These are phyloP conservation scores for Syngnathoides biaculeatus DNA, from an alignment of 2,113 vertebrate genomes.

Conservation along the genomic window DNA sequence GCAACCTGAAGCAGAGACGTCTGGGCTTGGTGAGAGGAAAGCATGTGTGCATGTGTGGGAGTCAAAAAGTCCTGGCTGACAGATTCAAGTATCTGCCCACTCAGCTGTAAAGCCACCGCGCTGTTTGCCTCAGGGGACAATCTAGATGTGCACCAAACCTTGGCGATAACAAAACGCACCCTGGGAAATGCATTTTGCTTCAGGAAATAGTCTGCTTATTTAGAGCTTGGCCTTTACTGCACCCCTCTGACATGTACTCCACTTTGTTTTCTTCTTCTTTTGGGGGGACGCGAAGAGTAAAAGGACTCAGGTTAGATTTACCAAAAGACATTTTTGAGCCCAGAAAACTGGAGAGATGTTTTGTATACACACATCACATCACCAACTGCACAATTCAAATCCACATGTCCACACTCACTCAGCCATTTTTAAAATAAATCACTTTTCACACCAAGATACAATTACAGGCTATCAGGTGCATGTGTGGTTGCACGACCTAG, in stretches of 20 bases:
- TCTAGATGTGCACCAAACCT: slow-evolving; percentile 69
- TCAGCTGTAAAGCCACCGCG: slow-evolving; percentile 65
- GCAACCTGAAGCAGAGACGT: slow-evolving; percentile 57
- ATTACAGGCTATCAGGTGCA: background rate
- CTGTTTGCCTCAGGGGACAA: slow-evolving; percentile 61
- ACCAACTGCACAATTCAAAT: background rate
- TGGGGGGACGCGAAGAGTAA: slow-evolving; percentile 21
- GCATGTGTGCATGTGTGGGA: slow-evolving; percentile 48
- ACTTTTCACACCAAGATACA: background rate
- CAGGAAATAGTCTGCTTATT: slow-evolving; percentile 72
- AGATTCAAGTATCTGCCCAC: slow-evolving; percentile 71
- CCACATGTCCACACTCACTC: background rate
- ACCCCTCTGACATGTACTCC: slow-evolving; percentile 17
- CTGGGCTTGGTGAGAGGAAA: slow-evolving; percentile 23
- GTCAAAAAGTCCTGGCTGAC: slow-evolving; percentile 67
- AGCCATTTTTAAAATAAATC: background rate
- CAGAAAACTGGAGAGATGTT: background rate
- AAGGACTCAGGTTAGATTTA: slow-evolving; percentile 10
- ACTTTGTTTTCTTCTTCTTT: slow-evolving; percentile 15
- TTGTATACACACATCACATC: background rate
- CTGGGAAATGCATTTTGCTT: slow-evolving; percentile 69
- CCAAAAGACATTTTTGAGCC: slow-evolving; percentile 10
- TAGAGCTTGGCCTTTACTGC: slow-evolving; percentile 34
- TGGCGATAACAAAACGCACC: slow-evolving; percentile 61
- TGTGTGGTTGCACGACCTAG: background rate